Evolutionary conservation across 2,888 invertebrate species (phyloP).

Genomic region (Heliconius erato): DNA sequence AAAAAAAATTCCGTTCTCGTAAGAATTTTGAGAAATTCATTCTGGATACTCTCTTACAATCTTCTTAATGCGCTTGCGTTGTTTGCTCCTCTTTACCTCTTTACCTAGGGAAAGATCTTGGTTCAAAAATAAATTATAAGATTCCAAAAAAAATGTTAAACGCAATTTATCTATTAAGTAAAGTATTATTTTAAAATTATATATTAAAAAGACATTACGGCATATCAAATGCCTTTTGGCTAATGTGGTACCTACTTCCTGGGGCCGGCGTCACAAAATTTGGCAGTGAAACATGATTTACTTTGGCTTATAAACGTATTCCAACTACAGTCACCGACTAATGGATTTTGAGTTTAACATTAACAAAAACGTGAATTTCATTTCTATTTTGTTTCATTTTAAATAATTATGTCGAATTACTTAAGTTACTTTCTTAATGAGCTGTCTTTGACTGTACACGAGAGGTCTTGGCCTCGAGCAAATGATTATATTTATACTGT

Average conservation of each 20-base stretch:
- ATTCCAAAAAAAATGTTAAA: not conserved
- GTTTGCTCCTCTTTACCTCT: too few relatives aligned
- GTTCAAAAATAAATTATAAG: too few relatives aligned
- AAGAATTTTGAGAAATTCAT: too few relatives aligned
- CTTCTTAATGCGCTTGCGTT: too few relatives aligned
- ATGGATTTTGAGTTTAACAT: conserved; percentile 63
- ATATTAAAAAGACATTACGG: conserved; percentile 22
- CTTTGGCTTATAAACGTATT: conserved; percentile 78
- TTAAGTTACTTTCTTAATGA: not conserved
- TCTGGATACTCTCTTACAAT: too few relatives aligned
- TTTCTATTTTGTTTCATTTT: conserved; percentile 2
- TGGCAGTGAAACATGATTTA: conserved; percentile 85
- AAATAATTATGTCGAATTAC: conserved; percentile 13
- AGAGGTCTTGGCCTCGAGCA: not conserved
- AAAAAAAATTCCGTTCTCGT: too few relatives aligned
- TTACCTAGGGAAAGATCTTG: too few relatives aligned
- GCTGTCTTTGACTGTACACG: not conserved
- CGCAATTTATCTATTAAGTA: not conserved
- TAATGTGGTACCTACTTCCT: conserved; percentile 52
- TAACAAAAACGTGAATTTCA: conserved; percentile 33
- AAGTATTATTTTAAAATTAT: not conserved
- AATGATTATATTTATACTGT: not conserved
- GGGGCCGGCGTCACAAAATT: conserved; percentile 55
- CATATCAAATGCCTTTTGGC: conserved; percentile 33
- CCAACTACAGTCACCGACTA: conserved; percentile 69